Conservation (phyloP, 92 coral and sea anemone species). For the Zoanthus solanderi region DNA sequence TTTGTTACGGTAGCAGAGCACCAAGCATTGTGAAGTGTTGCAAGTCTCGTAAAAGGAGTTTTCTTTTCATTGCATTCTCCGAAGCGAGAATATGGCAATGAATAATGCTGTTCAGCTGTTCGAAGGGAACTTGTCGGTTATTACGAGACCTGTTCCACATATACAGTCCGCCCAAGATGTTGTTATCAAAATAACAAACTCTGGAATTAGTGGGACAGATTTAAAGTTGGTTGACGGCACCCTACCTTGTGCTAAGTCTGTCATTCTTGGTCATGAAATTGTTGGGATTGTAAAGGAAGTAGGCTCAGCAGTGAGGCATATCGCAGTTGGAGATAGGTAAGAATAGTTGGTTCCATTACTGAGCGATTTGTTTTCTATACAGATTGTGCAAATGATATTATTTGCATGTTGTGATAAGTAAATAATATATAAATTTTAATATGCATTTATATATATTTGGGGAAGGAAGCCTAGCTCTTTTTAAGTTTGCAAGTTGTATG, state of each 20-base stretch:
- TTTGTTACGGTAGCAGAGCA: conserved; percentile 10
- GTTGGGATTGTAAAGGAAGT: conserved; percentile 92
- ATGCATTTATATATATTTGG: too few species aligned
- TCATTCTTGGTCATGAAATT: conserved; percentile 95
- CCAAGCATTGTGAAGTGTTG: conserved; percentile 1
- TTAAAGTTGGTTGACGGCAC: conserved; percentile 87
- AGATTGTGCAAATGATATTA: too few species aligned
- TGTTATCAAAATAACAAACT: conserved; percentile 88
- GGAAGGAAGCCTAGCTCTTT: too few species aligned
- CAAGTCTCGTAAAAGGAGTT: not conserved
- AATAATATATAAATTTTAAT: too few species aligned
- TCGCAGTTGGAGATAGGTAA: conserved; percentile 96
- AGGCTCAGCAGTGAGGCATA: conserved; percentile 91
- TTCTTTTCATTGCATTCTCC: not conserved
- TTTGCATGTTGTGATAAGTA: too few species aligned
- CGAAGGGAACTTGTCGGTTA: conserved; percentile 70
- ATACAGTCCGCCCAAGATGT: conserved; percentile 84
- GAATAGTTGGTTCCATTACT: not conserved
- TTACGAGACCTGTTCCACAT: conserved; percentile 93
- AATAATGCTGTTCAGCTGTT: conserved; percentile 46
- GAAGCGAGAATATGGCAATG: conserved; percentile 23
- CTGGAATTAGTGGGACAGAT: conserved; percentile 95
- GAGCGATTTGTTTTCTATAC: not conserved
- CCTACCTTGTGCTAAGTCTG: conserved; percentile 87
- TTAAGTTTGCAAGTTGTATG: too few species aligned